Evolutionary conservation across 2,797 vertebrate genomes (phyloP), one percentile per base, ranked within the genome.

Genomic region (Dendrocincla fuliginosa): DNA sequence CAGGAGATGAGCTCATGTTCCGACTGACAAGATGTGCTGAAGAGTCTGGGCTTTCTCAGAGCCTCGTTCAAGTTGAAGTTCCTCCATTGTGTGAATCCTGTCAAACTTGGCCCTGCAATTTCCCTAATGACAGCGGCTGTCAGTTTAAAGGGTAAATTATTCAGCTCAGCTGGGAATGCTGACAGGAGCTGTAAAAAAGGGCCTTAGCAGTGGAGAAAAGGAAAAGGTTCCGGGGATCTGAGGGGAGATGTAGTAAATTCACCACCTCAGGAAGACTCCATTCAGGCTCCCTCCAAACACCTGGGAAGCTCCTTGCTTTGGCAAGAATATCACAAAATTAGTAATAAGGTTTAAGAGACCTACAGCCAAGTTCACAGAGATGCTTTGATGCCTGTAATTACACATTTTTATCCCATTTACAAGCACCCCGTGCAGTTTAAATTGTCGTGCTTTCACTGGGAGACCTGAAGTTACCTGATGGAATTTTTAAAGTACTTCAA

Each of bases 111-210:
- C 87, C 95, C 93, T 85, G 94, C 92, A 91, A 91, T 97, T 97
- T 97, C 91, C 97, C 88, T 96, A 97, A 96, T 96, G 98, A 97
- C 96, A 98, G 95, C 87, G 95, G 81, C 97, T 97, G 97, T 97
- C 98, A 98, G 93, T 95, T 89, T 78, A 94, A 97, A 97, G 92
- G 89, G 91, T 89, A 96, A 97, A 97, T 97, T 87, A 92, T 96
- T 97, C 97, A 91, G 87, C 92, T 97, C 93, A 96, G 63, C 86
- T 53, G 61, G 90, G 89, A 95, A 92, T 81, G 90, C 96, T 98
- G 96, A 97, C 90, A 93, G 93, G 64, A 95, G 68, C 56, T 93
- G 75, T 69, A 78, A 95, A 91, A 91, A 93, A 67, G 84, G 75
- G 81, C 64, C 88, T 91, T 33, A 82, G 95, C 46, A 32, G 91